Percentiles rank a stretch among this genome's conserved stretches.
phyloP scores from a whole-genome alignment of 2,888 invertebrate species.

The Macrophya annulata region DNA sequence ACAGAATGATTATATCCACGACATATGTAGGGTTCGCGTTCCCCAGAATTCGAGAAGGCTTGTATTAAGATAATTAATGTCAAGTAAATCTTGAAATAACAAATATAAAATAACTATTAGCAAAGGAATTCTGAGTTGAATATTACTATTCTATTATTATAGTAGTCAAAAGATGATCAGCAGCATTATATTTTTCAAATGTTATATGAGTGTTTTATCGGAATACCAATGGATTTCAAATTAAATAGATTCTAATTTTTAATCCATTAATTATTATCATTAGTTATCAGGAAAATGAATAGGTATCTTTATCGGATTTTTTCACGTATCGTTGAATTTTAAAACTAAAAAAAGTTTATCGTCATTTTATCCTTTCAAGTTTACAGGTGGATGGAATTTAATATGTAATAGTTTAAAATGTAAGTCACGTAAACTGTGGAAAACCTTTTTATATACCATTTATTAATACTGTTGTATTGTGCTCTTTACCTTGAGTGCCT shows the following conservation, averaged over 20 bases:
- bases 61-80: neutral
- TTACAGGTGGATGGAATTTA: conserved; percentile 26
- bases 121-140: neutral
- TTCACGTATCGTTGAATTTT: conserved; percentile 16
- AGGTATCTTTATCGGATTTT: neutral
- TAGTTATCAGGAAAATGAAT: neutral
- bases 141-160: conserved; percentile 9
- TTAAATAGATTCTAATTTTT: conserved; percentile 9
- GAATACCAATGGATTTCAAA: neutral
- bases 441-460: conserved; percentile 42
- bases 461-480: conserved; percentile 29
- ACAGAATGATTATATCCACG: conserved; percentile 4
- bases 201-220: neutral
- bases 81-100: conserved; percentile 5
- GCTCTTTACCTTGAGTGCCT: conserved; percentile 51
- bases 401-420: conserved; percentile 19
- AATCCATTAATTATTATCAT: neutral
- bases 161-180: conserved; percentile 7
- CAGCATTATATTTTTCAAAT: conserved; percentile 1
- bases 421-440: conserved; percentile 1
- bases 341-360: conserved; percentile 25
- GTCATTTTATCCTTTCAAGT: conserved; percentile 23
- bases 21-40: neutral
- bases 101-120: neutral
- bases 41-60: neutral